These are phyloP conservation scores for Prionailurus bengalensis DNA, from an alignment of 2,113 vertebrate genomes.

Conservation along the genomic window DNA sequence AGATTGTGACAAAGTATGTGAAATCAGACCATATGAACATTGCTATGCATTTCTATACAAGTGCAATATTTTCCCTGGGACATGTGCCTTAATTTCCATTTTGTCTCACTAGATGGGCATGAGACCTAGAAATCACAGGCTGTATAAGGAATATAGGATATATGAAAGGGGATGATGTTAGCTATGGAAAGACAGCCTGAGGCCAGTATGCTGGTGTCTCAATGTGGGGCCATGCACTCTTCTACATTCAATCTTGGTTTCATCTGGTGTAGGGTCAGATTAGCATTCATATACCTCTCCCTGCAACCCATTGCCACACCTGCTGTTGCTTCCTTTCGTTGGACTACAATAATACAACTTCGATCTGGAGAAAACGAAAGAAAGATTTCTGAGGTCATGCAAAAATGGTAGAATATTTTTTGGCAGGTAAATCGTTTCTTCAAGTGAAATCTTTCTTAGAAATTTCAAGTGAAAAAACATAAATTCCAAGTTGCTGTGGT, in stretches of 20 bases:
- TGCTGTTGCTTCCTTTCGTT: not conserved
- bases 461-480: not conserved
- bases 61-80: not conserved
- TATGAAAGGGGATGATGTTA: not conserved
- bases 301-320: not conserved
- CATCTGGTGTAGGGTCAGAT: not conserved
- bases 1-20: not conserved
- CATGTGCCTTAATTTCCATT: not conserved
- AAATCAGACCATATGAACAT: not conserved
- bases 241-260: not conserved
- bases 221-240: not conserved
- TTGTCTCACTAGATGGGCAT: not conserved
- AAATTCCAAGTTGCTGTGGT: not conserved
- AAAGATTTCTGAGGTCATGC: not conserved
- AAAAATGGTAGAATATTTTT: not conserved
- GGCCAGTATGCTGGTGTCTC: not conserved
- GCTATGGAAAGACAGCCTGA: not conserved
- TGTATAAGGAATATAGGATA: not conserved
- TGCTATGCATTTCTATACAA: not conserved
- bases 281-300: not conserved
- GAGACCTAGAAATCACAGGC: not conserved
- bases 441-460: not conserved
- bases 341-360: not conserved
- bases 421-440: not conserved
- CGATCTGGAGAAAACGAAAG: not conserved